Base-by-base conservation (phyloP, 2,113 vertebrate species). In the Eurypyga helias region DNA sequence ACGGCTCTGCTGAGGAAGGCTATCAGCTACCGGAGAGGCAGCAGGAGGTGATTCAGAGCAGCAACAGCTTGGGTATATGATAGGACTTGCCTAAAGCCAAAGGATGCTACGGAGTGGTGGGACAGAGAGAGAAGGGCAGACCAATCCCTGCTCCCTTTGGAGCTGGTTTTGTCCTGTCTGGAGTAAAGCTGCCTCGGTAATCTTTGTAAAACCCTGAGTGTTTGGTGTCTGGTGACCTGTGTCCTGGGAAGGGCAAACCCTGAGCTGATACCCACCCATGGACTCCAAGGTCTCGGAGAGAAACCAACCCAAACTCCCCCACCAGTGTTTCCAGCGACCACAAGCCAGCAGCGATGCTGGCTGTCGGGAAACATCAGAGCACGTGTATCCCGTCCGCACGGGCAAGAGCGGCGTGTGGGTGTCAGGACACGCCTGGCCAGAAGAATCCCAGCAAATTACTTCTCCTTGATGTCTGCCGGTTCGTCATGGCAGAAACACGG, bases 391-490 rank as follows among this genome's bases (percentile, higher is more conserved):
- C 17, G 21, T 95, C 81, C 5, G 0, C 87, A 71, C 34, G 36
- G 83, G 83, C 2, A 34, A 94, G 91, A 84, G 87, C 28, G 0
- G 91, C 2, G 14, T 64, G 95, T 96, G 94, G 96, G 96, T 3
- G 81, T 79, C 1, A 1, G 91, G 93, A 94, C 94, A 93, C 81
- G 10, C 96, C 96, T 97, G 93, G 48, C 96, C 96, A 93, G 93
- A 96, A 96, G 94, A 89, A 96, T 91, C 89, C 81, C 91, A 94
- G 96, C 96, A 93, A 96, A 97, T 97, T 97, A 91, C 84, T 87
- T 64, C 94, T 96, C 83, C 96, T 97, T 97, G 96, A 97, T 91
- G 96, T 97, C 89, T 95, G 93, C 81, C 2, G 28, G 23, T 84
- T 96, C n/a, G 45, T 96, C 96, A 95, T 2, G 15, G 84, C 89